These are phyloP conservation scores for Marcusenius ussheri DNA, from an alignment of 2,113 vertebrate genomes.

Conservation along the genomic window DNA sequence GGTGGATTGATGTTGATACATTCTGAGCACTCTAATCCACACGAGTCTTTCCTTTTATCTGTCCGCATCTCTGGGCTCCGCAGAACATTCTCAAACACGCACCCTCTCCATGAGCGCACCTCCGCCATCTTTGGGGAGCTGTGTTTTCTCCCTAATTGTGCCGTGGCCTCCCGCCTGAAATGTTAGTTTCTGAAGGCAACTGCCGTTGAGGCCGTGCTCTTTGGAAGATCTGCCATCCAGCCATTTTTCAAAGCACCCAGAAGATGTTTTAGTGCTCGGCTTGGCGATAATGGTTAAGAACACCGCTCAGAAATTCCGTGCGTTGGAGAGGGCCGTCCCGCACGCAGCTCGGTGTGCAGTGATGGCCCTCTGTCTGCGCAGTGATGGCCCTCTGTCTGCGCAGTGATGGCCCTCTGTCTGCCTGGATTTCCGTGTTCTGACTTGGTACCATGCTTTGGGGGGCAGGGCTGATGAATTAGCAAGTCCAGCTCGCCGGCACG, in stretches of 20 bases:
- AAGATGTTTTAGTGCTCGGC: background rate
- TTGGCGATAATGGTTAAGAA: background rate
- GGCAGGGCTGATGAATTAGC: conserved; percentile 28
- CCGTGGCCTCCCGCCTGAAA: conserved; percentile 18
- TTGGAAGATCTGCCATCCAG: background rate
- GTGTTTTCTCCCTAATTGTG: conserved; percentile 35
- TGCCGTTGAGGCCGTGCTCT: background rate
- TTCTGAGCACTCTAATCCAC: conserved; percentile 96
- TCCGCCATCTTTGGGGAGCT: conserved; percentile 21
- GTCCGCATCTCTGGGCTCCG: conserved; percentile 62
- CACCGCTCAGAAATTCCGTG: background rate
- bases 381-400: background rate
- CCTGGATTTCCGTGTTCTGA: background rate
- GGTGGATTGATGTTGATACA: conserved; percentile 98
- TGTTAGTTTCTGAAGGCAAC: background rate
- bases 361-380: background rate
- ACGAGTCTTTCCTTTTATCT: conserved; percentile 96
- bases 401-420: too few species aligned
- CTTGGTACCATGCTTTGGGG: background rate
- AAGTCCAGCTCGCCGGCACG: conserved; percentile 23
- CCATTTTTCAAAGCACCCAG: background rate
- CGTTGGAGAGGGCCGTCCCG: background rate
- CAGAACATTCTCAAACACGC: conserved; percentile 63
- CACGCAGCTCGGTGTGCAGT: background rate
- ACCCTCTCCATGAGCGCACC: conserved; percentile 43